Evolutionary conservation across 2,113 vertebrate genomes (phyloP).

Genomic region (Oceanites oceanicus): DNA sequence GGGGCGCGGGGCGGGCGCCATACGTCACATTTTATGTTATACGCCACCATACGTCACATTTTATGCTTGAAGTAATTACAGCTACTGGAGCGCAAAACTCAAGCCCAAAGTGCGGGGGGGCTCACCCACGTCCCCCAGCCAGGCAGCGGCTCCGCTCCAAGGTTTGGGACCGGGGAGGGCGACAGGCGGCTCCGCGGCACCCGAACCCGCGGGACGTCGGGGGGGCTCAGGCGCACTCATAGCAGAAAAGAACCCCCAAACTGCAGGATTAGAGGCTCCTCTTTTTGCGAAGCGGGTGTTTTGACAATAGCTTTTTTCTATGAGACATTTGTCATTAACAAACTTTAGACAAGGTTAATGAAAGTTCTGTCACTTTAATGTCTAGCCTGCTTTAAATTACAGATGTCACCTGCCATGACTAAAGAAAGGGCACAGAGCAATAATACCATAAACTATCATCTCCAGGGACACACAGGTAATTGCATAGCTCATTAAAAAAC

Average conservation of each 20-base stretch:
- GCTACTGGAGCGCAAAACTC: accelerated
- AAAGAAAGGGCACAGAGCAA: conserved; percentile 79
- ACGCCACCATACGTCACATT: accelerated
- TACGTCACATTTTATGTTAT: too few species aligned
- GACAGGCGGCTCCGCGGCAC: accelerated
- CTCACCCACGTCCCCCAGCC: accelerated
- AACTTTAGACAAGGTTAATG: conserved; percentile 88
- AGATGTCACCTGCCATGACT: conserved; percentile 83
- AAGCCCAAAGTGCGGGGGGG: accelerated
- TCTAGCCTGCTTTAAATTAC: conserved; percentile 82
- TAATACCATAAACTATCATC: conserved; percentile 83
- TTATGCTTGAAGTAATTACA: accelerated
- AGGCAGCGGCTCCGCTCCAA: accelerated
- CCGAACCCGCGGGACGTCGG: accelerated
- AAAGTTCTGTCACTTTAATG: conserved; percentile 84
- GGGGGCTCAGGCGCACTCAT: accelerated
- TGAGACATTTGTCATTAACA: conserved; percentile 78
- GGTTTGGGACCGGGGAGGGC: accelerated
- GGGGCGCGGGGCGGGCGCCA: too few species aligned
- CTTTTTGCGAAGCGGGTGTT: conserved; percentile 30
- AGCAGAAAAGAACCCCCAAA: not conserved
- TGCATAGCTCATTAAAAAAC: conserved; percentile 92
- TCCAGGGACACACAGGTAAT: conserved; percentile 87
- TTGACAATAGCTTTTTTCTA: conserved; percentile 71
- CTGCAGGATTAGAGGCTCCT: not conserved